Evolutionary conservation across 2,113 vertebrate genomes (phyloP), one percentile per base, ranked within the genome.

Genomic region (Edolisoma coerulescens): DNA sequence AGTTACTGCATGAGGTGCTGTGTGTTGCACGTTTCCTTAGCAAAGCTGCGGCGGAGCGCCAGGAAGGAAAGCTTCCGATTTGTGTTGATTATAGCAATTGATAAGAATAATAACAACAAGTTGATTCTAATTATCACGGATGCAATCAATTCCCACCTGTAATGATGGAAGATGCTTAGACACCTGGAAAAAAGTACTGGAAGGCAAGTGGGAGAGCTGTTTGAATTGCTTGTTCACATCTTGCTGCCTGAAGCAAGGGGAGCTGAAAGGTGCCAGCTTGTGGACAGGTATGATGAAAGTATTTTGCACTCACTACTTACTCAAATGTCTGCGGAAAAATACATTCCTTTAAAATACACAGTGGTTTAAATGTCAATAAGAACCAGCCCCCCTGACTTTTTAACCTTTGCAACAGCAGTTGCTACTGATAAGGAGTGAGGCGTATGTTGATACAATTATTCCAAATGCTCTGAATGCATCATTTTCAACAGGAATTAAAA

Each of bases 31-130:
- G 2, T 57, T 88, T 76, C 67, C 59, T 80, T 53, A 53, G 82
- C 18, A 63, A 88, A 86, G n/a, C 39, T 69, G n/a, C 3, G 6
- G 45, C 19, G 3, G 50, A 77, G 42, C 33, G 56, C 27, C 83
- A 93, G 94, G 94, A 95, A 95, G 89, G 56, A 89, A 92, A 84
- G 35, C 76, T 96, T 90, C 80, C 4, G 8, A 93, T 93, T 95
- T 78, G 60, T 75, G 76, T 81, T 95, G 80, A 96, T 95, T 95
- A 74, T 54, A 86, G 83, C 64, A 93, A 53, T 53, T 92, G 78
- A 41, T 86, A 73, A 68, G 92, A 88, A 81, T 91, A 59, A 70
- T 49, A 50, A 81, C 42, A 94, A 95, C n/a, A 84, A 91, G 59
- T 70, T 74, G 16, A 56, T 90, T 84, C 44, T 92, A 97, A 95